phyloP scores from a whole-genome alignment of 2,888 invertebrate species.

The Rotaria magnacalcarata region DNA sequence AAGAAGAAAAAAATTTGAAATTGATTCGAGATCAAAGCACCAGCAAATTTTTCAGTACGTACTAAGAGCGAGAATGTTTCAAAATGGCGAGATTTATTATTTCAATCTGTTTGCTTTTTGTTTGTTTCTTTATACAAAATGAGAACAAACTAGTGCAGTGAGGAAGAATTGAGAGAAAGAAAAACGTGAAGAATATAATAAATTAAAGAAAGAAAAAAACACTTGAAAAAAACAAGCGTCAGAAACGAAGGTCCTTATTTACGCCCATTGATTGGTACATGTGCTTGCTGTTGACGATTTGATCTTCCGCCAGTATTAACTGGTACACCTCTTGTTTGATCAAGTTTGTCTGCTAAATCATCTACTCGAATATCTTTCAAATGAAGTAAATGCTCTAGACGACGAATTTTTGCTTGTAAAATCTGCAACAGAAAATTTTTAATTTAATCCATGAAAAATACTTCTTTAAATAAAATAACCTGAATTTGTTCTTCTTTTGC shows the following conservation, averaged over 20 bases:
- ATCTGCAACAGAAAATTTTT: neutral
- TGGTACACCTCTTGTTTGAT: neutral
- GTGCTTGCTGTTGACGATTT: neutral
- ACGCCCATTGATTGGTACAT: neutral
- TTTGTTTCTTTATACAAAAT: neutral
- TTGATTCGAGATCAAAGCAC: too few relatives aligned
- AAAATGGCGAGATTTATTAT: too few relatives aligned
- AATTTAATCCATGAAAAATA: neutral
- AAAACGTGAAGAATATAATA: neutral
- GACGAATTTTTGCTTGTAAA: slow-evolving; percentile 44
- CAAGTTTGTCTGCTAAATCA: slow-evolving; percentile 43
- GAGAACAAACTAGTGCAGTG: neutral
- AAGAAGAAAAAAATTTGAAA: too few relatives aligned
- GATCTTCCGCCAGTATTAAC: neutral
- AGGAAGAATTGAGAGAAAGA: neutral
- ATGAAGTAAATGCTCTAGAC: slow-evolving; percentile 46
- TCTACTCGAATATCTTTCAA: slow-evolving; percentile 45
- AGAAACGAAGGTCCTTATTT: neutral
- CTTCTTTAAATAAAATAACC: neutral
- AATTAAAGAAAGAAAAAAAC: neutral
- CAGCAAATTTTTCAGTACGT: too few relatives aligned
- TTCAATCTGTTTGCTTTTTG: too few relatives aligned
- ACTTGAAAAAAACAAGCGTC: too few relatives aligned
- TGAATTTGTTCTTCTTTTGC: slow-evolving; percentile 46
- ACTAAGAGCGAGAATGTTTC: too few relatives aligned